These are phyloP conservation scores for Oncorhynchus tshawytscha DNA, from an alignment of 2,113 vertebrate species.

Conservation along the genomic window DNA sequence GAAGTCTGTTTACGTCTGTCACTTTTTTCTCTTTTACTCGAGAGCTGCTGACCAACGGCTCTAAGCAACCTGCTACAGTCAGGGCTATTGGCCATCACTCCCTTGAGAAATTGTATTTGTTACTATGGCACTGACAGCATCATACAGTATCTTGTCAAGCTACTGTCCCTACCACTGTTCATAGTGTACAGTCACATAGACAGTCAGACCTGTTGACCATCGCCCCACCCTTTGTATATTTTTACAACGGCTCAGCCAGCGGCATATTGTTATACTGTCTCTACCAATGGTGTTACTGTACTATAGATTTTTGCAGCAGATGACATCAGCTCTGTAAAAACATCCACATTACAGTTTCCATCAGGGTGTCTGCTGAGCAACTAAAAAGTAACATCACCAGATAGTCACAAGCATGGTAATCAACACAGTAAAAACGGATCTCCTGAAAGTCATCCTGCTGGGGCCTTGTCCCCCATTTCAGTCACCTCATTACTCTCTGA, in stretches of 20 bases:
- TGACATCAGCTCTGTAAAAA: conserved; percentile 3
- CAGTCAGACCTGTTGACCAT: conserved; percentile 24
- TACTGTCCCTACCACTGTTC: too few relatives aligned
- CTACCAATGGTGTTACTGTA: background rate
- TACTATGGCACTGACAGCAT: too few relatives aligned
- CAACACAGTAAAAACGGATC: conserved; percentile 42
- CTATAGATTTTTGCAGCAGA: background rate
- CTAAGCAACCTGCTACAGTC: conserved; percentile 25
- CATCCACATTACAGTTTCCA: conserved; percentile 12
- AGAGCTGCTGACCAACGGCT: conserved; percentile 17
- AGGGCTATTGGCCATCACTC: conserved; percentile 18
- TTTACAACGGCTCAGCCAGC: conserved; percentile 9
- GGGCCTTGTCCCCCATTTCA: conserved; percentile 44
- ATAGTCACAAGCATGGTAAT: conserved; percentile 54
- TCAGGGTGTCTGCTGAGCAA: conserved; percentile 25
- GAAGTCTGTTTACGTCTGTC: conserved; percentile 29
- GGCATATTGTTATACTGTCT: conserved; percentile 9
- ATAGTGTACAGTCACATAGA: background rate
- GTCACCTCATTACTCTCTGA: conserved; percentile 65
- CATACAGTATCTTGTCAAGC: too few relatives aligned
- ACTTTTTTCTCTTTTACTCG: conserved; percentile 3
- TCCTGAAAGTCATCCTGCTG: conserved; percentile 38
- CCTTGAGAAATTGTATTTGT: conserved; percentile 4
- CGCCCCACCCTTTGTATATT: conserved; percentile 21
- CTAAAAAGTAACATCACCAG: conserved; percentile 40